Evolutionary conservation across 2,888 invertebrate species (phyloP).

Genomic region (Neoscelio sp.): DNA sequence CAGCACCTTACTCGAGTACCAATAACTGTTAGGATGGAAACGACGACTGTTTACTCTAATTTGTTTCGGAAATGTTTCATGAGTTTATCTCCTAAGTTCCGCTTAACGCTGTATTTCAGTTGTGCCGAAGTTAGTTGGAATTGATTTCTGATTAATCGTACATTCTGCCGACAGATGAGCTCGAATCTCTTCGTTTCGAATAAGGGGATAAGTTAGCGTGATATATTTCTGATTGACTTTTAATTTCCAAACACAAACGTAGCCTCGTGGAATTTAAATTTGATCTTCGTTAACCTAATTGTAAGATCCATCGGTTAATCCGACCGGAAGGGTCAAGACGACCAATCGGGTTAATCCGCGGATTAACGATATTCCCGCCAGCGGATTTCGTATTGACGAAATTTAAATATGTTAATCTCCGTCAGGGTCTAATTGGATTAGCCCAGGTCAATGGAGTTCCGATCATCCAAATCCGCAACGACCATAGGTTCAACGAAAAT

Average conservation of each 20-base stretch:
- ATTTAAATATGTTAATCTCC: constrained; percentile 37
- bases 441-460: constrained; percentile 10
- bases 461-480: too few relatives aligned
- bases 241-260: too few relatives aligned
- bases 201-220: constrained; percentile 30
- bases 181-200: neutral
- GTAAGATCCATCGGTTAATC: too few relatives aligned
- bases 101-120: constrained; percentile 42
- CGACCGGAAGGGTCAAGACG: too few relatives aligned
- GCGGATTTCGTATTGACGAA: too few relatives aligned
- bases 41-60: constrained; percentile 60
- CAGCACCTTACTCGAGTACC: constrained; percentile 18
- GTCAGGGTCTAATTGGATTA: constrained; percentile 3
- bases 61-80: constrained; percentile 63
- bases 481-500: too few relatives aligned
- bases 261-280: too few relatives aligned
- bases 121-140: constrained; percentile 49
- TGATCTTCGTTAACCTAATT: too few relatives aligned
- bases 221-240: too few relatives aligned
- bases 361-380: too few relatives aligned
- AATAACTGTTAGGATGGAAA: constrained; percentile 41
- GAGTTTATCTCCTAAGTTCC: constrained; percentile 61
- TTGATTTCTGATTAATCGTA: constrained; percentile 62
- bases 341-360: too few relatives aligned
- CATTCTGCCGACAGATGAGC: constrained; percentile 23